These are phyloP conservation scores for Pristionchus pacificus DNA, from an alignment of 1,140 invertebrate species.

Conservation along the genomic window DNA sequence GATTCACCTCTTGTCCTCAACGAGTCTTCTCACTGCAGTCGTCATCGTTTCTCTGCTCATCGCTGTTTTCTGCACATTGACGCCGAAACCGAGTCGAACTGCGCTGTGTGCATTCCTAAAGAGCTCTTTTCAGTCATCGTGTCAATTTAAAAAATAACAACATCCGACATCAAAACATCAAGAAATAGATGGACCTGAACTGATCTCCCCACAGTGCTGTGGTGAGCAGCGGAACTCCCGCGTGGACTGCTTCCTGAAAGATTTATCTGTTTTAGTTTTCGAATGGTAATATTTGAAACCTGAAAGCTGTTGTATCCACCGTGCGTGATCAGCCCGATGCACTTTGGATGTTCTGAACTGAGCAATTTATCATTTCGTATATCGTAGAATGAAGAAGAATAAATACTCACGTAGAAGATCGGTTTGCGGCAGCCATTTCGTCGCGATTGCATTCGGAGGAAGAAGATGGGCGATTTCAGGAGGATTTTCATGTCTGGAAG, in stretches of 20 bases:
- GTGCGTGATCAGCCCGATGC: constrained; percentile 15
- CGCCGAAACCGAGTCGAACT: neutral
- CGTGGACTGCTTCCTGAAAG: neutral
- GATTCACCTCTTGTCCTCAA: constrained; percentile 4
- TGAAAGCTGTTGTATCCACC: constrained; percentile 20
- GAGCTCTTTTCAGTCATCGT: neutral
- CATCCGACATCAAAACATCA: neutral
- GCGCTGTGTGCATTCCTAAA: no score
- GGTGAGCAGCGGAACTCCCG: neutral
- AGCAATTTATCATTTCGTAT: neutral
- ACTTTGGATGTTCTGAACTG: constrained; percentile 14
- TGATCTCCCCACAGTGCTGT: constrained; percentile 1
- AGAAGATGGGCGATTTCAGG: neutral
- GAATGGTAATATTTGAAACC: neutral
- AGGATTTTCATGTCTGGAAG: constrained; percentile 7
- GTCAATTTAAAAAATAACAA: neutral
- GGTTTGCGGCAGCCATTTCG: constrained; percentile 19
- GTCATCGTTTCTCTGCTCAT: neutral
- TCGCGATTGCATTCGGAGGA: constrained; percentile 13
- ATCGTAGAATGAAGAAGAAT: neutral
- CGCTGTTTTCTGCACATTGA: neutral
- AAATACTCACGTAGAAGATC: constrained; percentile 14
- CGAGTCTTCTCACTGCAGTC: neutral
- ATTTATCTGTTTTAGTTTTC: neutral
- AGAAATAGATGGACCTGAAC: neutral